Base-by-base conservation (phyloP, 2,888 invertebrate genomes). In the Octodonta nipae region DNA sequence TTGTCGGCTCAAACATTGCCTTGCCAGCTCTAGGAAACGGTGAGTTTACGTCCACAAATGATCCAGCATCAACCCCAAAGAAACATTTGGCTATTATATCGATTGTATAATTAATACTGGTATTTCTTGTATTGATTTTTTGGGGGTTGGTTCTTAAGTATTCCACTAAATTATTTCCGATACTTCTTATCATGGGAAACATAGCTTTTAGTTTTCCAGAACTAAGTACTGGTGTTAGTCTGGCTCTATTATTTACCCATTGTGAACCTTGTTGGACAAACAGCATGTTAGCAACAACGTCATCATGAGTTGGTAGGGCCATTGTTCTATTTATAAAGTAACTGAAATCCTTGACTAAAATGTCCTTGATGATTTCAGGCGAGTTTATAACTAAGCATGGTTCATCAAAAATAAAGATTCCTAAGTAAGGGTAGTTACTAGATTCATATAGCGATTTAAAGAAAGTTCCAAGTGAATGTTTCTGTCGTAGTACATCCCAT, bases 161-260 rank as follows among this genome's bases (percentile, higher is more conserved):
- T 3, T 4, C 4, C 3, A 22, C 22, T 3, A 22, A 11, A n/a
- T 22, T 11, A 11, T 22, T 11, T 3, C 22, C 22, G 22, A 22
- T 22, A 11, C 10, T 11, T n/a, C 58, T 42, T 38, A 68, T 60
- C n/a, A 66, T 45, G 0, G 59, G 58, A 14, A 66, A 58, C 69
- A 71, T 69, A 25, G 49, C 53, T 46, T 65, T 70, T 33, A 73
- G 52, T 49, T 71, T 73, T 12, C 67, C 68, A 2, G 65, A 61
- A 1, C 70, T 67, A 44, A 73, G 66, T 1, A 66, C 64, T 0
- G 71, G 70, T 0, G 68, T 64, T 15, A 72, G 49, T 40, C 68
- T 68, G 1, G 59, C 45, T 13, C 73, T 55, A 10, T 69, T 45
- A 17, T 54, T 54, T 44, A 64, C 68, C 73, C 73, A 74, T 2